These are phyloP conservation scores for Megamerina dolium DNA, from an alignment of 2,888 invertebrate genomes.

Conservation along the genomic window DNA sequence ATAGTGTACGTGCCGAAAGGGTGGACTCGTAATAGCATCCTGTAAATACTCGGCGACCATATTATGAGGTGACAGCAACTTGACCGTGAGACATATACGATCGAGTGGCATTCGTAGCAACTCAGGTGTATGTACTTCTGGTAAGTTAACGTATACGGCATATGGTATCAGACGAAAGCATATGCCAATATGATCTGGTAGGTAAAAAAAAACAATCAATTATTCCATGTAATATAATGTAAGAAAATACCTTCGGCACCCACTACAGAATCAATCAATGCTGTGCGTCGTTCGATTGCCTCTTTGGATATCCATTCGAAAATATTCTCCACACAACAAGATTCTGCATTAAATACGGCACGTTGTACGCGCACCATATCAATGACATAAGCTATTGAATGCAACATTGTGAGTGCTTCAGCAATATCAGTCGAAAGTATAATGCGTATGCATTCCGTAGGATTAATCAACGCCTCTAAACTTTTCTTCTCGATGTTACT, in stretches of 20 bases:
- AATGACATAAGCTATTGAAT: constrained; percentile 85
- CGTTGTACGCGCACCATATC: constrained; percentile 59
- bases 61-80: constrained; percentile 67
- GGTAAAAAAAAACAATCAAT: background rate
- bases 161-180: constrained; percentile 75
- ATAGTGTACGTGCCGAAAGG: constrained; percentile 66
- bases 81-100: constrained; percentile 79
- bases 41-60: constrained; percentile 77
- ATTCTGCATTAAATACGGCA: constrained; percentile 15
- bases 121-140: constrained; percentile 70
- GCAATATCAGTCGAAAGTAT: constrained; percentile 89
- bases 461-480: constrained; percentile 69
- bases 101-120: constrained; percentile 72
- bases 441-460: constrained; percentile 61
- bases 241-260: background rate
- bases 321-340: constrained; percentile 18
- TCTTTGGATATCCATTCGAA: constrained; percentile 70
- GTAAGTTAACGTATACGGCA: constrained; percentile 51
- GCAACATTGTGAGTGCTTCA: constrained; percentile 85
- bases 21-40: constrained; percentile 76
- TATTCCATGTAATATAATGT: background rate
- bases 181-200: constrained; percentile 52
- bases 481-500: constrained; percentile 81
- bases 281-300: constrained; percentile 56
- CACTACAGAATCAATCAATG: background rate